Evolutionary conservation across 30 jellyfish, hydroid and myxozoan species (phyloP).

Genomic region (Turritopsis dohrnii): DNA sequence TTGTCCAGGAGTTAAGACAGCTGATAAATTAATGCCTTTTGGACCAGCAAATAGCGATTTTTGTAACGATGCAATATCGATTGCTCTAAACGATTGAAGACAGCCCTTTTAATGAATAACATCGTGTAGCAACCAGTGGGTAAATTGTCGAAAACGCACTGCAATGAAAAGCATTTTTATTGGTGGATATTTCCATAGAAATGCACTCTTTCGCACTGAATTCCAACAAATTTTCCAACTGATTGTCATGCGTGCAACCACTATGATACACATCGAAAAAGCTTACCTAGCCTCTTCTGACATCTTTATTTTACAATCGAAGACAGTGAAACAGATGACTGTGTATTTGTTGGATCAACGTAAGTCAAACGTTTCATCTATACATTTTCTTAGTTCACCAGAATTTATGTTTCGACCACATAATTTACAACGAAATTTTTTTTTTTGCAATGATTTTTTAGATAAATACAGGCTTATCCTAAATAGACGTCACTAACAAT

Average conservation of each 20-base stretch:
- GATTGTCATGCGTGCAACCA: neutral
- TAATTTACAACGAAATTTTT: neutral
- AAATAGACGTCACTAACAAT: neutral
- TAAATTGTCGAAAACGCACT: neutral
- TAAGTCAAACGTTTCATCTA: too few relatives aligned
- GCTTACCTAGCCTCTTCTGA: neutral
- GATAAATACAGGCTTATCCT: neutral
- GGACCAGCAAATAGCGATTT: neutral
- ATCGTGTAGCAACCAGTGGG: neutral
- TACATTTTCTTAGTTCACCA: neutral
- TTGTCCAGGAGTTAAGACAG: neutral
- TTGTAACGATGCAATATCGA: neutral
- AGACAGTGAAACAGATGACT: neutral
- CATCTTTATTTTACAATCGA: neutral
- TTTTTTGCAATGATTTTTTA: neutral
- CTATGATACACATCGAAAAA: too few relatives aligned
- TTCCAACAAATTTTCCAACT: neutral
- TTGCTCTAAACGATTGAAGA: neutral
- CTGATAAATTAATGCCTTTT: neutral
- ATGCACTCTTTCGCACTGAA: neutral
- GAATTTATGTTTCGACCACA: neutral
- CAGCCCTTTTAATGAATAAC: neutral
- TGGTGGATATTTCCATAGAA: too few relatives aligned
- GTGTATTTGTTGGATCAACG: neutral
- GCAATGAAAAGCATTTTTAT: neutral